These are phyloP conservation scores for Himantopus leucocephalus DNA, from an alignment of 2,113 vertebrate genomes.

Conservation along the genomic window DNA sequence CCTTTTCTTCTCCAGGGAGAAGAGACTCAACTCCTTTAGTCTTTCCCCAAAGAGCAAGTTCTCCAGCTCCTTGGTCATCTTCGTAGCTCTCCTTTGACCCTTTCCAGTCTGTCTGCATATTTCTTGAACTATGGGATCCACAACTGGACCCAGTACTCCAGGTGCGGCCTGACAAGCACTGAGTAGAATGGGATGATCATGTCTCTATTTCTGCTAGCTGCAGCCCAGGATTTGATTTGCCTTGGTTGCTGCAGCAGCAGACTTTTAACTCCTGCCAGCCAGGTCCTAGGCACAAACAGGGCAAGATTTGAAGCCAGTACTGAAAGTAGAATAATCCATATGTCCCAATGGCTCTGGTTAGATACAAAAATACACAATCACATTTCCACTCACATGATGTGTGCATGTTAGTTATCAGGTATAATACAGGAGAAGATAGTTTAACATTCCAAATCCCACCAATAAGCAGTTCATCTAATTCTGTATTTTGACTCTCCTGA, in stretches of 20 bases:
- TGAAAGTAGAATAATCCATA: not conserved
- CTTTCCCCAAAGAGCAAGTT: not conserved
- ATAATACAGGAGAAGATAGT: not conserved
- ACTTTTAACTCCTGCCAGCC: not conserved
- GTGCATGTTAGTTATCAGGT: not conserved
- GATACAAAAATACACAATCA: not conserved
- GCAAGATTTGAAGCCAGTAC: not conserved
- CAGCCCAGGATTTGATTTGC: not conserved
- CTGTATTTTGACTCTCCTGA: not conserved
- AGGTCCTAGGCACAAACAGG: not conserved
- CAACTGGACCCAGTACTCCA: not conserved
- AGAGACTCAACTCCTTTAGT: not conserved
- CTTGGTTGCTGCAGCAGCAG: not conserved
- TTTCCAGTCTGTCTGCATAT: not conserved
- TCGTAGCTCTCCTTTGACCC: not conserved
- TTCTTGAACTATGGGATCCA: not conserved
- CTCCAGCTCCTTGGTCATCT: not conserved
- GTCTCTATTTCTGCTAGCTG: not conserved
- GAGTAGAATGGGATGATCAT: not conserved
- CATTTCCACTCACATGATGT: not conserved
- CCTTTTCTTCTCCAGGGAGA: not conserved
- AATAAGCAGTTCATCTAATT: not conserved
- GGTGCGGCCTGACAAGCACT: rapidly evolving
- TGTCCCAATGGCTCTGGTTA: not conserved
- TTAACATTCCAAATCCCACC: not conserved